These are phyloP conservation scores for Drosophila fuyamai DNA, from an alignment of 1,140 invertebrate genomes.

Conservation along the genomic window DNA sequence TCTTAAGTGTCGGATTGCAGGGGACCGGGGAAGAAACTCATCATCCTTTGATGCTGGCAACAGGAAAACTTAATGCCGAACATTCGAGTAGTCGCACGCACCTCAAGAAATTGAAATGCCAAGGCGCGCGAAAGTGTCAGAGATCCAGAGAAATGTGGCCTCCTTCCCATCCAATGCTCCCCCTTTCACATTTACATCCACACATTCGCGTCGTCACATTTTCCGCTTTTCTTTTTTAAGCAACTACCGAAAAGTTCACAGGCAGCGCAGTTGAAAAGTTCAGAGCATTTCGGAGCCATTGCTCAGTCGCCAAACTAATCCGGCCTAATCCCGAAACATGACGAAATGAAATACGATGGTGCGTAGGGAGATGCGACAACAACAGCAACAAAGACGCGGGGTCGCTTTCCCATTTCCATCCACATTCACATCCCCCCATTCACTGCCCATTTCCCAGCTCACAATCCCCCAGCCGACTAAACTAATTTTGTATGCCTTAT, in stretches of 20 bases:
- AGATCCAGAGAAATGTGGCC: conserved; percentile 34
- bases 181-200: conserved; percentile 35
- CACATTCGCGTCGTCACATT: conserved; percentile 76
- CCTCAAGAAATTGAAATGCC: conserved; percentile 77
- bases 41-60: conserved; percentile 77
- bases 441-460: conserved; percentile 21
- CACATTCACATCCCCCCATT: conserved; percentile 10
- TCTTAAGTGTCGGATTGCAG: conserved; percentile 38
- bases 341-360: conserved; percentile 85
- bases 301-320: conserved; percentile 81
- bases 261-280: conserved; percentile 62
- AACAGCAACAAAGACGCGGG: conserved; percentile 25
- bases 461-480: conserved; percentile 39
- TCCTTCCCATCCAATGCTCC: background rate
- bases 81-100: conserved; percentile 82
- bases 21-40: conserved; percentile 24
- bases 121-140: conserved; percentile 65
- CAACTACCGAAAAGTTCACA: conserved; percentile 69
- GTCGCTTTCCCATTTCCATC: conserved; percentile 12
- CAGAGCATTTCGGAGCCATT: conserved; percentile 72
- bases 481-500: conserved; percentile 82
- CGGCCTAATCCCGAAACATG: conserved; percentile 84
- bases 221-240: conserved; percentile 48
- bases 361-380: conserved; percentile 66
- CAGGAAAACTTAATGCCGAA: conserved; percentile 72